Evolutionary conservation across 1,140 invertebrate genomes (phyloP), one percentile per base, ranked within the genome.

Genomic region (Drosophila punjabiensis): DNA sequence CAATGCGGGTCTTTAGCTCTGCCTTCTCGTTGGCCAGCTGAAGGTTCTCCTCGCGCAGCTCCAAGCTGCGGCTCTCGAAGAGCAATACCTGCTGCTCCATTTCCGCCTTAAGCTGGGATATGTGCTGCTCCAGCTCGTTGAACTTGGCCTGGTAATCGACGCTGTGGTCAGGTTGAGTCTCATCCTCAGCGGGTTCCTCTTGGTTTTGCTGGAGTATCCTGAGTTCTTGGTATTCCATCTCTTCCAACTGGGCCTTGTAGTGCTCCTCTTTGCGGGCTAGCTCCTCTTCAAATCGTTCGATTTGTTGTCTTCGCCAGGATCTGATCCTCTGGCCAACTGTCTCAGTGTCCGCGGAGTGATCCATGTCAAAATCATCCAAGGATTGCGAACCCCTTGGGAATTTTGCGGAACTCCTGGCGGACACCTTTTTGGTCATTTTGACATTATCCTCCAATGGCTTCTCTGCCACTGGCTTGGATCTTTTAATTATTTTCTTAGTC

Each of bases 1-100:
- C 56, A 2, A 91, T 60, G 35, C 77, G 87, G 11, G 80, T 39
- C 18, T 78, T 78, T 0, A 90, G 67, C 37, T 76, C 50, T 28
- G 24, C 9, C 43, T 86, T 89, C 11, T 90, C 79, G 5, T 39
- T 48, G 14, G 41, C 64, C 48, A 91, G 47, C 35, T 70, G 60
- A 0, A n/a, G 47, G 47, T 90, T 91, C 47, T 86, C 73, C 20
- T 87, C 24, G 10, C 67, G 73, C 50, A 90, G 71, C 53, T 82
- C 62, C n/a, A 33, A 28, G 14, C 69, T 69, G 1, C 79, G 82
- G 11, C 45, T 52, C 20, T 80, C 65, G 16, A 90, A 90, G 5
- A 75, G 61, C 9, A 32, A 50, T 14, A 86, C 33, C 41, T 91
- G 79, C 24, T 71, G 28, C 8, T 64, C 67, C 67, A 82, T 73